These are phyloP conservation scores for Notocelia uddmanniana DNA, from an alignment of 2,888 invertebrate species.

Conservation along the genomic window DNA sequence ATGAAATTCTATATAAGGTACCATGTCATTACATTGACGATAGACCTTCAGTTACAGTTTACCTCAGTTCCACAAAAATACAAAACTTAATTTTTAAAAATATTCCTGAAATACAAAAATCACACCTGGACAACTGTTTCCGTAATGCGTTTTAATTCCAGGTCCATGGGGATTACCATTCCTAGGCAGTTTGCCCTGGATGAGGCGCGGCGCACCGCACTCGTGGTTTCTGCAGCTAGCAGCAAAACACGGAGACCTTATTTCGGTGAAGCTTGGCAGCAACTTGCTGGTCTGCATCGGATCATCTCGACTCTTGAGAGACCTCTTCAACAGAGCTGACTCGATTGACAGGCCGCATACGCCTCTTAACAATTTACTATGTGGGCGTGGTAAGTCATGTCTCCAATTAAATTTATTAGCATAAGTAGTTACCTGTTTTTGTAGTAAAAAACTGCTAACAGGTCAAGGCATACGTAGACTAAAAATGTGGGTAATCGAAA, in stretches of 20 bases:
- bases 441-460: too few species aligned
- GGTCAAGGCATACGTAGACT: too few species aligned
- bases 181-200: slow-evolving; percentile 90
- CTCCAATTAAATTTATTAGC: not conserved
- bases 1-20: too few species aligned
- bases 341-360: slow-evolving; percentile 93
- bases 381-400: slow-evolving; percentile 90
- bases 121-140: not conserved
- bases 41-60: too few species aligned
- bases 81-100: too few species aligned
- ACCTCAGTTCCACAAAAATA: too few species aligned
- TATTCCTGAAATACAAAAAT: not conserved
- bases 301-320: slow-evolving; percentile 91
- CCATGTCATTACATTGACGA: too few species aligned
- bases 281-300: slow-evolving; percentile 92
- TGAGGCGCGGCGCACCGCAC: slow-evolving; percentile 90
- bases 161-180: slow-evolving; percentile 94
- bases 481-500: too few species aligned
- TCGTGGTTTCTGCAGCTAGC: slow-evolving; percentile 90
- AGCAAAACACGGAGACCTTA: slow-evolving; percentile 90
- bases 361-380: slow-evolving; percentile 91
- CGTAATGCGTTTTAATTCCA: slow-evolving; percentile 71
- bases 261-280: slow-evolving; percentile 90
- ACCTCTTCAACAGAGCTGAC: slow-evolving; percentile 91
- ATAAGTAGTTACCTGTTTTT: not conserved